Evolutionary conservation across 2,888 invertebrate species (phyloP), one percentile per base, ranked within the genome.

Genomic region (Girardia tigrina): DNA sequence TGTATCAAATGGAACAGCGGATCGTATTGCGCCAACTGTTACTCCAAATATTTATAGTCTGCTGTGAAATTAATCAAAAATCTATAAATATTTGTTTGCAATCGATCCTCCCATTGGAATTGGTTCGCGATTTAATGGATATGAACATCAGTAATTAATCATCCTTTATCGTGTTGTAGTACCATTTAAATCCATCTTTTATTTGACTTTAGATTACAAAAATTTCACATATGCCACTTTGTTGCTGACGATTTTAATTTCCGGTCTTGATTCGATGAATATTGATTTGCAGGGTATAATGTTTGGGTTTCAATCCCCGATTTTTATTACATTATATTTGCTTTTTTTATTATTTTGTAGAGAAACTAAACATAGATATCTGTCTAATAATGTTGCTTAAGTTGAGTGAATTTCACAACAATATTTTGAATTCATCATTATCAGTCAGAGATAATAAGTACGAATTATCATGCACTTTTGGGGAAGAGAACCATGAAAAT

Each of bases 51-150:
- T 92, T 94, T 83, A 90, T 90, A 26, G 90, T 90, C 29, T 89
- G 93, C 88, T 92, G 92, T 81, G 89, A 90, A 29, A 86, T 94
- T 77, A 91, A 92, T 83, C 87, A 89, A 76, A 89, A 89, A 1
- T 90, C 91, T 70, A 87, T 92, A 36, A 89, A 89, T 73, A 90
- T 92, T 29, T 88, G 94, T 81, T 87, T 94, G 26, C 89, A 90
- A 81, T 93, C 93, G 16, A 89, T 93, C 77, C 86, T 94, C 77
- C 93, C 94, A 0, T 89, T 92, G 81, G 94, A 94, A 86, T 87
- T 94, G 78, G 92, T 92, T 36, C 88, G 91, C 84, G 90, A 85
- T 77, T 80, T 85, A 76, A 42, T 27, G 23, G 74, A 74, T 42
- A 69, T 4, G 6, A 74, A 36, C 20, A 74, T 42, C 14, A 42